Evolutionary conservation across 2,888 invertebrate species (phyloP).

Genomic region (Operophtera brumata): DNA sequence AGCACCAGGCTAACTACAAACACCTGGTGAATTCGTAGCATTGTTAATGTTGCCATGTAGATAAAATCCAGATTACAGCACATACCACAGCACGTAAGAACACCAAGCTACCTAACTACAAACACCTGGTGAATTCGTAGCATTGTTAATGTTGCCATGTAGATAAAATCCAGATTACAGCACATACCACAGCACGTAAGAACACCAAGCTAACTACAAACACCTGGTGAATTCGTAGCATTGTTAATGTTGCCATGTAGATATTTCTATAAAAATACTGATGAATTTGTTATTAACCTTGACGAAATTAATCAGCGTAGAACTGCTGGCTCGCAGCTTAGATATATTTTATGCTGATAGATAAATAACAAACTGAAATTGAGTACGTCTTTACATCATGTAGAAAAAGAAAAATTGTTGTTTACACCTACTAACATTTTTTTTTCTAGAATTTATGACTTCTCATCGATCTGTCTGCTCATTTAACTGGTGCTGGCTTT

Average conservation of each 20-base stretch:
- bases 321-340: not conserved
- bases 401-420: slow-evolving; percentile 18
- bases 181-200: slow-evolving; percentile 42
- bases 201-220: slow-evolving; percentile 32
- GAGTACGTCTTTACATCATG: slow-evolving; percentile 3
- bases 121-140: slow-evolving; percentile 21
- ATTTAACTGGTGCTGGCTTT: not conserved
- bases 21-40: slow-evolving; percentile 17
- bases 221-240: slow-evolving; percentile 17
- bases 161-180: slow-evolving; percentile 53
- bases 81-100: slow-evolving; percentile 42
- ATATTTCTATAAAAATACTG: slow-evolving; percentile 13
- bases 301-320: not conserved
- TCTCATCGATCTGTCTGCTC: not conserved
- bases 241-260: slow-evolving; percentile 20
- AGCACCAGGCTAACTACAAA: slow-evolving; percentile 32
- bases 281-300: not conserved
- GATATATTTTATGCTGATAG: not conserved
- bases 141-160: slow-evolving; percentile 17
- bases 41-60: slow-evolving; percentile 20
- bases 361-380: not conserved
- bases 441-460: not conserved
- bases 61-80: slow-evolving; percentile 47
- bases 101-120: slow-evolving; percentile 30
- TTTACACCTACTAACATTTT: not conserved